A percentile compares a stretch with the other conserved stretches of the same genome.
Evolutionary conservation across 2,888 invertebrate species (phyloP).

Genomic region (Stegana nigrithorax): DNA sequence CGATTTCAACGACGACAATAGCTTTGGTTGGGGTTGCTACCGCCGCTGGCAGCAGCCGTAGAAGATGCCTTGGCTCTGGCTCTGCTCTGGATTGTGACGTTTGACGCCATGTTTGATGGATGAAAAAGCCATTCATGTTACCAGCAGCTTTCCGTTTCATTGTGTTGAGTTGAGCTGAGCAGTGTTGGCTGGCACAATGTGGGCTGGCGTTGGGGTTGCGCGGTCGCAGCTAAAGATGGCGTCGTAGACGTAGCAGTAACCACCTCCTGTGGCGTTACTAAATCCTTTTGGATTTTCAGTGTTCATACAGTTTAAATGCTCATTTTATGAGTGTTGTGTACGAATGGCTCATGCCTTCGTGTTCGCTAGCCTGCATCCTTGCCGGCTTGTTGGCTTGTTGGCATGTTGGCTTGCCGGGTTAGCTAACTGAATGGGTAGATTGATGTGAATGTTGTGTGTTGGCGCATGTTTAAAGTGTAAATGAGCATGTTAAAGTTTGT

Average conservation of each 20-base stretch:
- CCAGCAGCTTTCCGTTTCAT: no score
- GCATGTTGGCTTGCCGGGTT: background rate
- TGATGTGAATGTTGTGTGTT: slow-evolving; percentile 14
- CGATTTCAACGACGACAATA: slow-evolving; percentile 63
- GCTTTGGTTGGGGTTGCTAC: slow-evolving; percentile 37
- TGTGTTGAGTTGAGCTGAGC: no score
- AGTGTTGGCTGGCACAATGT: background rate
- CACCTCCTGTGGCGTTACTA: slow-evolving; percentile 59
- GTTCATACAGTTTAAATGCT: slow-evolving; percentile 52
- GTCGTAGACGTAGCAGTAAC: slow-evolving; percentile 55
- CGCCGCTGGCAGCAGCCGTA: background rate
- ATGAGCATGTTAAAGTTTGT: slow-evolving; percentile 46
- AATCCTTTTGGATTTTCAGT: slow-evolving; percentile 56
- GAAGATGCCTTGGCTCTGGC: background rate
- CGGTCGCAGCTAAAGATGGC: slow-evolving; percentile 46
- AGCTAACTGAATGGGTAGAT: slow-evolving; percentile 35
- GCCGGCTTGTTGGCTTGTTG: background rate
- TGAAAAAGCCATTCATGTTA: slow-evolving; percentile 61
- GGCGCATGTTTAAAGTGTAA: slow-evolving; percentile 45
- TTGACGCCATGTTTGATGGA: slow-evolving; percentile 65
- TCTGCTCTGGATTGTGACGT: slow-evolving; percentile 51
- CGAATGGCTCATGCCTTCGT: no score
- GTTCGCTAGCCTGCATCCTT: slow-evolving; percentile 25
- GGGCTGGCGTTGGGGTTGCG: slow-evolving; percentile 50
- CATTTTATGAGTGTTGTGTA: slow-evolving; percentile 59